Evolutionary conservation across 2,113 vertebrate species (phyloP), one percentile per base, ranked within the genome.

Genomic region (Prunella fulvescens): DNA sequence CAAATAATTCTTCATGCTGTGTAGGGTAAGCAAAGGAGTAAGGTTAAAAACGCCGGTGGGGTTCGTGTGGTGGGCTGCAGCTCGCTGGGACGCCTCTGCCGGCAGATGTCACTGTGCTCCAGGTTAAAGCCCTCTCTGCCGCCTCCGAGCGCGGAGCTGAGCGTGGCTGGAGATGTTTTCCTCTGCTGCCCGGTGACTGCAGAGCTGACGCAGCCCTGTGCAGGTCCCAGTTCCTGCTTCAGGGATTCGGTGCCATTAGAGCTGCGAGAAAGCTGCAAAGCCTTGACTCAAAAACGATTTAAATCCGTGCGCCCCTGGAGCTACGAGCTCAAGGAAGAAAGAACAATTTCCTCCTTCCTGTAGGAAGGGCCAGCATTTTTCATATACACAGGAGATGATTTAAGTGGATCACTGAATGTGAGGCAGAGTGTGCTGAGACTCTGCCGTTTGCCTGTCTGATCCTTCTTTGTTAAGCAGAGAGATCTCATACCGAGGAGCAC

Each of bases 81-180:
- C 40, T 4, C 6, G 1, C 6, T 0, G 35, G 17, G 37, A 50
- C 74, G 57, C 76, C 16, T 24, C 50, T 82, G 81, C 97, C 97
- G 79, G 91, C 97, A 98, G 97, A 28, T 97, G 97, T 97, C 97
- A 96, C 95, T 76, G 82, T 76, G 60, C 53, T 37, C 93, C 16
- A 54, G 88, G 69, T 58, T 74, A 73, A 62, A 39, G 10, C 42
- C 22, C 37, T 25, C 69, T 19, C 15, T 5, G 61, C 39, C 86
- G 51, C 83, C 56, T 33, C 87, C 39, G 26, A 47, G 35, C 44
- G 70, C 64, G 25, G 28, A 39, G 42, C n/a, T 25, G 28, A 47
- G 35, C 20, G 12, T 1, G 31, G 29, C 19, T 14, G 19, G 39
- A 6, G 22, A 3, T 48, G 45, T 6, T 67, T 72, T 47, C 56